Evolutionary conservation across 92 coral and sea anemone genomes (phyloP).

Genomic region (Meandrina meandrites): DNA sequence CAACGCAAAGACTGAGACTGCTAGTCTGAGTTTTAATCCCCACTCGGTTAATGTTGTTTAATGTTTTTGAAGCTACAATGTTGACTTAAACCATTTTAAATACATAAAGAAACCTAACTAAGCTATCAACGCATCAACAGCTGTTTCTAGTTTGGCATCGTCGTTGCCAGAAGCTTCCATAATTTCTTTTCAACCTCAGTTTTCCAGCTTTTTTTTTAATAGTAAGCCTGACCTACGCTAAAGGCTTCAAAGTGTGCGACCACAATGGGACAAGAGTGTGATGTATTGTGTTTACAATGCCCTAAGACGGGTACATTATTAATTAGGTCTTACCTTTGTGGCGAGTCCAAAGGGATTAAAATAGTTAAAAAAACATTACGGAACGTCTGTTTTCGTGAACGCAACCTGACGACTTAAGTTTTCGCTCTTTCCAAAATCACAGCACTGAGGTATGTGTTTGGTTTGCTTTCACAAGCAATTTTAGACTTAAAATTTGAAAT

Average conservation of each 20-base stretch:
- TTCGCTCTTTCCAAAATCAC: neutral
- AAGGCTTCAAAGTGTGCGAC: neutral
- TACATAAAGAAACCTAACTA: neutral
- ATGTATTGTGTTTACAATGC: slow-evolving; percentile 23
- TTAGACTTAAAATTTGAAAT: neutral
- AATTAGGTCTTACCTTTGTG: slow-evolving; percentile 27
- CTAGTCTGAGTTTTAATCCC: neutral
- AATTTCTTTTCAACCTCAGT: neutral
- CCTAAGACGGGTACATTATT: slow-evolving; percentile 8
- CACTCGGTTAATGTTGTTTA: neutral
- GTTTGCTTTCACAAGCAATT: neutral
- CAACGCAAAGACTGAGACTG: neutral
- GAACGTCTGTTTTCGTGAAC: neutral
- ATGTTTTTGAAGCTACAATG: neutral
- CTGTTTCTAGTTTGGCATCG: neutral
- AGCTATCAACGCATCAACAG: neutral
- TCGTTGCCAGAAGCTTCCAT: neutral
- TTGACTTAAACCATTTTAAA: neutral
- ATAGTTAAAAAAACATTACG: neutral
- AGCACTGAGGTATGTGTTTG: slow-evolving; percentile 11
- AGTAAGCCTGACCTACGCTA: neutral
- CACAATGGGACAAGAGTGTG: neutral
- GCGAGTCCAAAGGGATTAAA: slow-evolving; percentile 17
- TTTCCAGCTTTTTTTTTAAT: neutral
- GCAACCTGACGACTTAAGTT: neutral